Conservation (phyloP, 2,888 invertebrate genomes). For the Drosophila suboccidentalis region DNA sequence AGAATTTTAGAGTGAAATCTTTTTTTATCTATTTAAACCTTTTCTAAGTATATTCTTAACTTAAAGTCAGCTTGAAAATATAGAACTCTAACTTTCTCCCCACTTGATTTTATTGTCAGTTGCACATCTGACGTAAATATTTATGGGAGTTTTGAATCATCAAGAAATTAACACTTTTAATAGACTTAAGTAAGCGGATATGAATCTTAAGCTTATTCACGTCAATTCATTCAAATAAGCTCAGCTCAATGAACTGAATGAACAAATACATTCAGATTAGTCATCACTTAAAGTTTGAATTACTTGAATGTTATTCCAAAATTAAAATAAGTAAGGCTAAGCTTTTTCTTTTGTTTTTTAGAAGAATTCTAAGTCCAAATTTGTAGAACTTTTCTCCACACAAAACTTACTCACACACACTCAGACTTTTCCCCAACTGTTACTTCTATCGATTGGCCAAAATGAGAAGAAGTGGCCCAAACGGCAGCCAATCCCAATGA, state of each 20-base stretch:
- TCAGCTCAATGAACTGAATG: conserved; percentile 6
- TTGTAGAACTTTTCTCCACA: background rate
- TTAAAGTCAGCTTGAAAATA: background rate
- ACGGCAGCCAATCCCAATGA: background rate
- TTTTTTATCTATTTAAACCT: too few species aligned
- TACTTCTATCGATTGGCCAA: conserved; percentile 25
- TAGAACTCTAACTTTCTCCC: background rate
- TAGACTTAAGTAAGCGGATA: conserved; percentile 22
- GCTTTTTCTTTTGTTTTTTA: background rate
- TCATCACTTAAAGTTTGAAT: background rate
- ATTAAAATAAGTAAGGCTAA: background rate
- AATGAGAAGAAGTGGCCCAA: background rate
- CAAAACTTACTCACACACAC: background rate
- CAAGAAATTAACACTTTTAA: conserved; percentile 29
- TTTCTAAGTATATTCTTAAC: too few species aligned
- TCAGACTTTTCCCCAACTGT: background rate
- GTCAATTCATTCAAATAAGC: conserved; percentile 5
- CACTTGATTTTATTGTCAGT: conserved; percentile 1
- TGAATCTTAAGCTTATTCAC: conserved; percentile 6
- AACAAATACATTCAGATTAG: background rate
- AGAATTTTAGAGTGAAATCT: too few species aligned
- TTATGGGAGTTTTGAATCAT: conserved; percentile 11
- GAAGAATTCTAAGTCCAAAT: background rate
- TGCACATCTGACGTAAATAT: background rate
- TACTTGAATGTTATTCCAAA: too few species aligned